These are phyloP conservation scores for Trinorchestia longiramus DNA, from an alignment of 1,140 invertebrate genomes.

Conservation along the genomic window DNA sequence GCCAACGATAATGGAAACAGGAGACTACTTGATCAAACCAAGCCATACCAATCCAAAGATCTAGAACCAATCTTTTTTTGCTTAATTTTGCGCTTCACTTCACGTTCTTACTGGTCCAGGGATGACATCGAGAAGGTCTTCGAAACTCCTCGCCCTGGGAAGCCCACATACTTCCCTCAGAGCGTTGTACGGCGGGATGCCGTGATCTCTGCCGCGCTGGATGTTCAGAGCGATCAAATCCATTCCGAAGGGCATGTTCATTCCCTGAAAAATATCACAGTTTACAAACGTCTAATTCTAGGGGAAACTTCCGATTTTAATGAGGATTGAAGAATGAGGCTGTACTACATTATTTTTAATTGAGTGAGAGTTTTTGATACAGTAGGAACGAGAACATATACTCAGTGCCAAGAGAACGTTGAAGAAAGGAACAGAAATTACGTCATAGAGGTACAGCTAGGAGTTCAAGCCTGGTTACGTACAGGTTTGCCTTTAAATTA, in stretches of 20 bases:
- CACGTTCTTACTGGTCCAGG: conserved; percentile 26
- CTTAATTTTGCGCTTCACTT: not conserved
- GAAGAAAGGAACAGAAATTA: not conserved
- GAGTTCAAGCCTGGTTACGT: not conserved
- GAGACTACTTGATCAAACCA: not conserved
- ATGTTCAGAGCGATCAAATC: conserved; percentile 81
- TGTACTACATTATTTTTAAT: not conserved
- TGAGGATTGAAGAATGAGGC: not conserved
- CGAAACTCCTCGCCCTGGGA: conserved; percentile 58
- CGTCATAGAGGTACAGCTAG: not conserved
- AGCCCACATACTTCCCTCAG: conserved; percentile 65
- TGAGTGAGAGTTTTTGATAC: too few species aligned
- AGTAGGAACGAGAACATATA: too few species aligned
- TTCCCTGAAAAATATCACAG: conserved; percentile 56
- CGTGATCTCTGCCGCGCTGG: conserved; percentile 80
- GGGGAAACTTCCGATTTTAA: not conserved
- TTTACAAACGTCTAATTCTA: not conserved
- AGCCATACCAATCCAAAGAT: not conserved
- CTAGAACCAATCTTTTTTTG: conserved; percentile 15
- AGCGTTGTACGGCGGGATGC: conserved; percentile 78
- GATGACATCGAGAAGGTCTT: conserved; percentile 59
- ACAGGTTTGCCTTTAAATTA: not conserved
- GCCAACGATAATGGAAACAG: not conserved
- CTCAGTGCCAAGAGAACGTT: too few species aligned
- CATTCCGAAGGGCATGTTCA: conserved; percentile 73